phyloP scores from a whole-genome alignment of 2,888 invertebrate species.

The Epirrhoe alternata region DNA sequence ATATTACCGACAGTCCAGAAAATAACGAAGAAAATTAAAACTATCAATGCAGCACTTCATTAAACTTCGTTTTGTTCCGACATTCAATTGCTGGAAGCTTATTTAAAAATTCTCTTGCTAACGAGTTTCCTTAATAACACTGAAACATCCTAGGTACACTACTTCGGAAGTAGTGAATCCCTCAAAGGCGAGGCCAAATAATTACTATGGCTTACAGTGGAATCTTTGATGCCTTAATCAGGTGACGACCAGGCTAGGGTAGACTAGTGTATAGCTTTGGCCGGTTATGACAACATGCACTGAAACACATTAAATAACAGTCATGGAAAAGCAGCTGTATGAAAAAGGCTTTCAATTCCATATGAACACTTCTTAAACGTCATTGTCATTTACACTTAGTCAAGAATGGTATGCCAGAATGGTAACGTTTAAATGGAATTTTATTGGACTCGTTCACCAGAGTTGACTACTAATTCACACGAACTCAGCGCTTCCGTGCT shows the following conservation, averaged over 20 bases:
- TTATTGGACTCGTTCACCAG: too few species aligned
- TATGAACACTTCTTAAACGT: too few species aligned
- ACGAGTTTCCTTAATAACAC: constrained; percentile 34
- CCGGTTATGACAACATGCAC: constrained; percentile 1
- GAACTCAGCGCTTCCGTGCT: too few species aligned
- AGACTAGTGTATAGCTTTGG: background rate
- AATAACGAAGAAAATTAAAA: constrained; percentile 2
- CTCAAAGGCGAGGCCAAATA: constrained; percentile 62
- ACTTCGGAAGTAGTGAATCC: constrained; percentile 46
- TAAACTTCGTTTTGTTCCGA: constrained; percentile 1
- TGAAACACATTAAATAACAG: background rate
- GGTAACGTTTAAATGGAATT: too few species aligned
- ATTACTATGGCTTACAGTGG: constrained; percentile 63
- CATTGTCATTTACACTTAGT: too few species aligned
- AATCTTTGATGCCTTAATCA: constrained; percentile 78
- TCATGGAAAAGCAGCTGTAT: background rate
- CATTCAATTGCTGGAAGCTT: constrained; percentile 13
- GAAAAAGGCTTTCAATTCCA: background rate
- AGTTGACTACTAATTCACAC: too few species aligned
- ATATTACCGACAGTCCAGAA: background rate
- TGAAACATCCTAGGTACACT: constrained; percentile 36
- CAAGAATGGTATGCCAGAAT: too few species aligned
- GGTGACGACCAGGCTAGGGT: constrained; percentile 56
- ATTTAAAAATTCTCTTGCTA: constrained; percentile 38
- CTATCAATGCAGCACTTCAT: constrained; percentile 20